Conservation (phyloP, 2,797 vertebrate species). For the Moxostoma hubbsi region DNA sequence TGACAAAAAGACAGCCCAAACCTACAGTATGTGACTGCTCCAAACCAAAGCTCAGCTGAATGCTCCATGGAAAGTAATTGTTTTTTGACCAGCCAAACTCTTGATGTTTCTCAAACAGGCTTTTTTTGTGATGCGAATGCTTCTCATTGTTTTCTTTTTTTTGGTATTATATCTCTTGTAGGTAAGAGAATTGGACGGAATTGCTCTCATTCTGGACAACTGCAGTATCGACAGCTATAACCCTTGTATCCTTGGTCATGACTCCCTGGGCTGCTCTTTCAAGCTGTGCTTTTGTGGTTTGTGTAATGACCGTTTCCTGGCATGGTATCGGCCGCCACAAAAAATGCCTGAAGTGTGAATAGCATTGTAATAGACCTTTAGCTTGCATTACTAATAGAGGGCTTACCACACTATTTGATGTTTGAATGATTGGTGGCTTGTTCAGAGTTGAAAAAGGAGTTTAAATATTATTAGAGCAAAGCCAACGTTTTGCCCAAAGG, state of each 20-base stretch:
- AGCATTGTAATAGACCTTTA: constrained; percentile 35
- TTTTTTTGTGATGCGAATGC: background rate
- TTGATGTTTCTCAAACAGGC: constrained; percentile 3
- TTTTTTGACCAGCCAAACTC: constrained; percentile 42
- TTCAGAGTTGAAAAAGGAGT: constrained; percentile 34
- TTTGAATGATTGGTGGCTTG: constrained; percentile 42
- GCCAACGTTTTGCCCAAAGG: constrained; percentile 18
- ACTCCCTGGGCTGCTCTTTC: background rate
- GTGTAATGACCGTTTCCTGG: constrained; percentile 24
- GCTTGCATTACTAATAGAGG: constrained; percentile 51
- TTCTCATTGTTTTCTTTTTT: constrained; percentile 13
- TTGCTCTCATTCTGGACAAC: constrained; percentile 94
- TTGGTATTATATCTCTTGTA: constrained; percentile 64
- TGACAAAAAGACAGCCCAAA: constrained; percentile 72
- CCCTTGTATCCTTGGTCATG: constrained; percentile 92
- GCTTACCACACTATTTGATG: constrained; percentile 52
- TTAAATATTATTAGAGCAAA: constrained; percentile 46
- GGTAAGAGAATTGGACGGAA: constrained; percentile 90
- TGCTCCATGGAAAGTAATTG: constrained; percentile 46
- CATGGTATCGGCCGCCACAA: constrained; percentile 23
- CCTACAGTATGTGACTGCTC: constrained; percentile 52
- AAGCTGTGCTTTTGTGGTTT: constrained; percentile 1
- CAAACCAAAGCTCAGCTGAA: constrained; percentile 67
- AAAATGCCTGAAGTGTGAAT: constrained; percentile 41
- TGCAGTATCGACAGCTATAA: constrained; percentile 95